Conservation (phyloP, 2,888 invertebrate genomes). For the Uloborus plumipes region DNA sequence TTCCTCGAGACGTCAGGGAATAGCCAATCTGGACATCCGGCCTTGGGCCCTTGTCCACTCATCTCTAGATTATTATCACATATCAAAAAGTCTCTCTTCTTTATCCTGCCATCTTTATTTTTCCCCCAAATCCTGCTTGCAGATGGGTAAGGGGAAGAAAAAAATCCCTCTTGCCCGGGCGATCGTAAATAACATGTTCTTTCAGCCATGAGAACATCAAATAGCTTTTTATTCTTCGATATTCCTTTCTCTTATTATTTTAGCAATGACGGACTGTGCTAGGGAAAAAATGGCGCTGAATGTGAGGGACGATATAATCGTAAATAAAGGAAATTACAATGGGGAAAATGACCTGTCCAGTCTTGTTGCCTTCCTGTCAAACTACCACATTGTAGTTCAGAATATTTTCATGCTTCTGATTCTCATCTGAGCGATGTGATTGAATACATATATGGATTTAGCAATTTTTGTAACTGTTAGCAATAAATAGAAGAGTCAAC, state of each 20-base stretch:
- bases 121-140: slow-evolving; percentile 13
- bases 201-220: slow-evolving; percentile 24
- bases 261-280: too few species aligned
- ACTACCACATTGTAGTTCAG: too few species aligned
- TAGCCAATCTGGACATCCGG: neutral
- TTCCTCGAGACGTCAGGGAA: neutral
- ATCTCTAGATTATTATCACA: slow-evolving; percentile 54
- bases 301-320: too few species aligned
- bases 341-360: too few species aligned
- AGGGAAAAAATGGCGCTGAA: too few species aligned
- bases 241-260: neutral
- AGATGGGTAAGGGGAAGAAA: neutral
- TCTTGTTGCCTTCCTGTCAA: too few species aligned
- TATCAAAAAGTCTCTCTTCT: slow-evolving; percentile 24
- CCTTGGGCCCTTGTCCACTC: slow-evolving; percentile 39
- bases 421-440: too few species aligned
- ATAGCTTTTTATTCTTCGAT: slow-evolving; percentile 21
- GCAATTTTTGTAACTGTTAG: too few species aligned
- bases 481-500: too few species aligned
- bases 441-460: too few species aligned
- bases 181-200: slow-evolving; percentile 45
- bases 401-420: too few species aligned
- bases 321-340: too few species aligned
- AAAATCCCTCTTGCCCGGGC: slow-evolving; percentile 10
- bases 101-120: slow-evolving; percentile 18